Conservation (phyloP, 2,888 invertebrate genomes). For the Chrysomela aeneicollis region DNA sequence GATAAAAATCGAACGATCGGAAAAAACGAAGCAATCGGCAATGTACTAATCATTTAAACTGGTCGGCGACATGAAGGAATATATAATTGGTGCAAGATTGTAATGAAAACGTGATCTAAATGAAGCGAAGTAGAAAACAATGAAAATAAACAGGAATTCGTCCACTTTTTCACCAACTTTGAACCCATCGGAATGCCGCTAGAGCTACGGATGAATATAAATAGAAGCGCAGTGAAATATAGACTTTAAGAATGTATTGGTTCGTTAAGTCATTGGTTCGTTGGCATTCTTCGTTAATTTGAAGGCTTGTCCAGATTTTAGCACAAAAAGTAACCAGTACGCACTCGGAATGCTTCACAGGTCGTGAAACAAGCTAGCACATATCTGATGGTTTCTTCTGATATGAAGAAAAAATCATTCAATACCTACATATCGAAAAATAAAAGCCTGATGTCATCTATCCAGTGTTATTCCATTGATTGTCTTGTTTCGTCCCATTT, state of each 20-base stretch:
- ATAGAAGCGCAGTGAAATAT: background rate
- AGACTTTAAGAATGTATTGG: background rate
- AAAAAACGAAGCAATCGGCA: conserved; percentile 17
- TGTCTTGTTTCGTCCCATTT: too few species aligned
- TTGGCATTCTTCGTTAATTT: background rate
- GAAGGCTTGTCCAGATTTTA: background rate
- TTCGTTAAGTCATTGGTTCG: background rate
- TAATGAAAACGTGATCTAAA: conserved; percentile 23
- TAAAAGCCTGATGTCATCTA: too few species aligned
- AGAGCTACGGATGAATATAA: conserved; percentile 7
- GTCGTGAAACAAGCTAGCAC: too few species aligned
- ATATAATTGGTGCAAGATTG: conserved; percentile 23
- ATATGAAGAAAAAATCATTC: too few species aligned
- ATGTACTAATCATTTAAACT: conserved; percentile 23
- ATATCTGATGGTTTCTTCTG: too few species aligned
- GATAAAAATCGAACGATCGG: conserved; percentile 26
- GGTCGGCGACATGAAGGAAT: conserved; percentile 19
- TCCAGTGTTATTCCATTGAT: too few species aligned
- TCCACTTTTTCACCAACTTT: conserved; percentile 16
- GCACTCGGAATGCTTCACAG: too few species aligned
- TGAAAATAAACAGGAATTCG: conserved; percentile 12
- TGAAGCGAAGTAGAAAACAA: conserved; percentile 17
- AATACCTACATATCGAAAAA: too few species aligned
- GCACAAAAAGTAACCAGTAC: background rate
- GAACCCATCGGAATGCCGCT: conserved; percentile 14